phyloP scores from a whole-genome alignment of 2,888 invertebrate genomes.

The Thysanoteuthis rhombus region DNA sequence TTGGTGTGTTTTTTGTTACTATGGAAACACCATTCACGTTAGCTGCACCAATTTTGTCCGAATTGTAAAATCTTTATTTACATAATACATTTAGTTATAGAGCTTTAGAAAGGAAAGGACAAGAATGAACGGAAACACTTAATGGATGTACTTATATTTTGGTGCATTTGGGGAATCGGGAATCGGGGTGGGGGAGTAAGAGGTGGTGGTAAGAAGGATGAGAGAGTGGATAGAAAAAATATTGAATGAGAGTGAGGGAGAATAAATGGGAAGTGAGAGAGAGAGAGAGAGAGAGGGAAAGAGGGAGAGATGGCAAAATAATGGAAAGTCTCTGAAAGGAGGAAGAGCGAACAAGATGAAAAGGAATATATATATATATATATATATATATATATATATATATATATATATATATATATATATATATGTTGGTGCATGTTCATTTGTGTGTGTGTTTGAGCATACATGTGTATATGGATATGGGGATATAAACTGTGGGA shows the following conservation, averaged over 20 bases:
- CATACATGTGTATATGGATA: too few species aligned
- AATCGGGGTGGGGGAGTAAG: neutral
- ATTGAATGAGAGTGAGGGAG: neutral
- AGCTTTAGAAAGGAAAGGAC: neutral
- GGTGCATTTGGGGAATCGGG: too few species aligned
- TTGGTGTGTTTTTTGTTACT: neutral
- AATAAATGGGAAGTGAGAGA: neutral
- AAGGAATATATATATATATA: too few species aligned
- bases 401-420: too few species aligned
- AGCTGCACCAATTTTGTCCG: neutral
- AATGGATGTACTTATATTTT: neutral
- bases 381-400: too few species aligned
- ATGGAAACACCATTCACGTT: neutral
- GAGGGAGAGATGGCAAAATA: neutral
- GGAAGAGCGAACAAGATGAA: too few species aligned
- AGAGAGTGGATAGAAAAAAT: neutral
- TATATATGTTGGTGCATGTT: too few species aligned
- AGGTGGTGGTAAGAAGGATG: too few species aligned
- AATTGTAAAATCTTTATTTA: neutral
- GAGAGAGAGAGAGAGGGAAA: neutral
- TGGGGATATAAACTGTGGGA: too few species aligned
- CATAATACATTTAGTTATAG: too few species aligned
- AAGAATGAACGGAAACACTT: neutral
- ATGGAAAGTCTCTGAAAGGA: neutral
- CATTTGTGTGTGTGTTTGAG: too few species aligned